A percentile compares a stretch with the other conserved stretches of the same genome.
Evolutionary conservation across 1,140 invertebrate genomes (phyloP).

Genomic region (Heliconius eleuchia): DNA sequence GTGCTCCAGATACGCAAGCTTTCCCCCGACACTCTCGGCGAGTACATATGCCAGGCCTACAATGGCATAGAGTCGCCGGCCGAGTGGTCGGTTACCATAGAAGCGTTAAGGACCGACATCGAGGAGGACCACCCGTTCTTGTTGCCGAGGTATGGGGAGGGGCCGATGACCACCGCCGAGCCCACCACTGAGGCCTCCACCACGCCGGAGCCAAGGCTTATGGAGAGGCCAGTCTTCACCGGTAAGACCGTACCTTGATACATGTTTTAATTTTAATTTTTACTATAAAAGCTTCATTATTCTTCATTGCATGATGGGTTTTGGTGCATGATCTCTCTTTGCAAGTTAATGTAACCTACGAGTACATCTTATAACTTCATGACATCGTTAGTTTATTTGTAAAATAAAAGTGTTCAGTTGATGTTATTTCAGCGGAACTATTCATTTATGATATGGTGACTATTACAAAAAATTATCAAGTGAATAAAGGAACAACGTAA

Average conservation of each 20-base stretch:
- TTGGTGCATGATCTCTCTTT: conserved; percentile 39
- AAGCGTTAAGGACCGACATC: conserved; percentile 66
- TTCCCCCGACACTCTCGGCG: conserved; percentile 86
- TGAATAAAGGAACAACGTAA: no score
- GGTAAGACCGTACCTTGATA: conserved; percentile 54
- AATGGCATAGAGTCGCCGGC: conserved; percentile 90
- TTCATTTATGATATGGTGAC: background rate
- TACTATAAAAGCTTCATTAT: background rate
- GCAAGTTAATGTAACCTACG: background rate
- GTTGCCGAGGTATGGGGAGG: conserved; percentile 47
- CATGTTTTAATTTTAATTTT: background rate
- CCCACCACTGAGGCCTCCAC: conserved; percentile 42
- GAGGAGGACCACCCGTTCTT: conserved; percentile 63
- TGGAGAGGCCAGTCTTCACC: conserved; percentile 54
- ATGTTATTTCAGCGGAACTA: background rate
- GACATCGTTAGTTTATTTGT: background rate
- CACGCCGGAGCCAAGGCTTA: conserved; percentile 43
- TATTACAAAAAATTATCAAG: no score
- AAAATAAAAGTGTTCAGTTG: background rate
- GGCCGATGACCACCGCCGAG: conserved; percentile 41
- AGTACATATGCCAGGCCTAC: conserved; percentile 94
- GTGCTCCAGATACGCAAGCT: conserved; percentile 88
- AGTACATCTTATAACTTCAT: background rate
- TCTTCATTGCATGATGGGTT: conserved; percentile 32
- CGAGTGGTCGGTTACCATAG: conserved; percentile 84